Conservation (phyloP, 2,888 invertebrate genomes). For the Pherbina coryleti region DNA sequence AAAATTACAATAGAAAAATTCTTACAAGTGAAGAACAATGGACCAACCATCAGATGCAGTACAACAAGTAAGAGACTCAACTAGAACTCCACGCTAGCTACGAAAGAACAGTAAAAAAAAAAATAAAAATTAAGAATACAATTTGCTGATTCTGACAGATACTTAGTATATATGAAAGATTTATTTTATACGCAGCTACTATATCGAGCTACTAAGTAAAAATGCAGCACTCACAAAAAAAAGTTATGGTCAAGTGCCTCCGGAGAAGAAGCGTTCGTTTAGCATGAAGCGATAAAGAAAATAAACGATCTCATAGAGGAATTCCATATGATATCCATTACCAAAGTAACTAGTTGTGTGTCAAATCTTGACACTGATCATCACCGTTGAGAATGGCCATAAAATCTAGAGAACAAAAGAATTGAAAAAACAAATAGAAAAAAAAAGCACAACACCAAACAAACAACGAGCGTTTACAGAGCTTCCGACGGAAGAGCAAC, state of each 20-base stretch:
- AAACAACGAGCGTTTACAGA: not conserved
- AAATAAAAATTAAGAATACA: not conserved
- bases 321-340: not conserved
- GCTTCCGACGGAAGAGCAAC: slow-evolving; percentile 28
- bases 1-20: too few relatives aligned
- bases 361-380: slow-evolving; percentile 68
- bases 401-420: not conserved
- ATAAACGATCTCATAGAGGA: not conserved
- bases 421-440: not conserved
- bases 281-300: not conserved
- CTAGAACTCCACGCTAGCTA: too few relatives aligned
- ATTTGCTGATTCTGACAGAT: slow-evolving; percentile 14
- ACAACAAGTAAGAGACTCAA: too few relatives aligned
- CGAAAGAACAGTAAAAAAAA: not conserved
- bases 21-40: too few relatives aligned
- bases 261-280: slow-evolving; percentile 38
- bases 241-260: slow-evolving; percentile 59
- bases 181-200: not conserved
- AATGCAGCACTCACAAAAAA: not conserved
- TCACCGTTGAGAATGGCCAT: slow-evolving; percentile 57
- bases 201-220: not conserved
- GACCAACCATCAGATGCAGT: too few relatives aligned
- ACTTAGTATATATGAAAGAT: not conserved
- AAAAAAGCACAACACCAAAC: not conserved
- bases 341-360: slow-evolving; percentile 44